A percentile compares a stretch with the other conserved stretches of the same genome.
Evolutionary conservation across 2,113 vertebrate genomes (phyloP).

Genomic region (Malurus alboscapulatus): DNA sequence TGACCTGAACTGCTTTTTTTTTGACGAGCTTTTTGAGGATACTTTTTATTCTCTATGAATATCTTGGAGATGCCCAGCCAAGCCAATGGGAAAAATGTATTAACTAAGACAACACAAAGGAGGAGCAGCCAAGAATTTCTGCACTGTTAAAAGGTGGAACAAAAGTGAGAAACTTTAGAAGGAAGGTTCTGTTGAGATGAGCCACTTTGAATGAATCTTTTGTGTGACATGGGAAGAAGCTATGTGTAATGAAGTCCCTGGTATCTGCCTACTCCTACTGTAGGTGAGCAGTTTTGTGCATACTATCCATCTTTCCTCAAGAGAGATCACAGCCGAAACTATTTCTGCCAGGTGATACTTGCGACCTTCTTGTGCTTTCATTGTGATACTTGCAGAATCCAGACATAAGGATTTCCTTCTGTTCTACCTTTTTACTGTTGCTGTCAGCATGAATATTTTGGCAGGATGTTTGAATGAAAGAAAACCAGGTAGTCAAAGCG

Average conservation of each 20-base stretch:
- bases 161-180: neutral
- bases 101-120: neutral
- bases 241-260: neutral
- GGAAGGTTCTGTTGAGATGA: neutral
- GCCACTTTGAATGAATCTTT: neutral
- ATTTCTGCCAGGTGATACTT: neutral
- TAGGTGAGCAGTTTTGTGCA: neutral
- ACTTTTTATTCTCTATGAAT: neutral
- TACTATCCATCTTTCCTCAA: neutral
- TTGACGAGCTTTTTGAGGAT: neutral
- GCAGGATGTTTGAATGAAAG: neutral
- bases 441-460: neutral
- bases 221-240: neutral
- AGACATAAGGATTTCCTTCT: neutral
- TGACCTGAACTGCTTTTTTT: constrained; percentile 1
- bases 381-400: neutral
- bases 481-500: neutral
- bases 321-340: neutral
- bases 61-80: neutral
- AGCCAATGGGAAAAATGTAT: neutral
- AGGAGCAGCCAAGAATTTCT: neutral
- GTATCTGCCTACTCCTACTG: neutral
- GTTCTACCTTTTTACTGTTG: neutral
- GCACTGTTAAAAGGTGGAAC: neutral
- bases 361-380: neutral